Conservation (phyloP, 1,140 invertebrate genomes). For the Drosophila repletoides region DNA sequence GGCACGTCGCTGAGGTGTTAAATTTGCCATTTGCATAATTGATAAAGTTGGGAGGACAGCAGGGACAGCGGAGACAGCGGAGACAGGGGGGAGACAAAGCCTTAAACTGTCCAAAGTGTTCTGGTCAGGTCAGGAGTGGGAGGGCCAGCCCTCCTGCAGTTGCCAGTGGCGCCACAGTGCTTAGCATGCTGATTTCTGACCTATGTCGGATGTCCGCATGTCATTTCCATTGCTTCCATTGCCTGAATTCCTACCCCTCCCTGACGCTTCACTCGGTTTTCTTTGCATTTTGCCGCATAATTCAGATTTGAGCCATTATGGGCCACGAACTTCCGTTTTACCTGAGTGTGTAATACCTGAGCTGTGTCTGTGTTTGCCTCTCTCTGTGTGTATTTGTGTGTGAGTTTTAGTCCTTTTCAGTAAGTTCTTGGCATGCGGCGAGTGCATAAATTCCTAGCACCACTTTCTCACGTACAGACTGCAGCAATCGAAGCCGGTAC, state of each 20-base stretch:
- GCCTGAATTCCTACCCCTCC: not conserved
- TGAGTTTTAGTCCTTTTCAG: no score
- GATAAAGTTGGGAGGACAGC: constrained; percentile 57
- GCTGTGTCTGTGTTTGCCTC: constrained; percentile 2
- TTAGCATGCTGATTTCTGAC: constrained; percentile 74
- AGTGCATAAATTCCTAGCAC: constrained; percentile 66
- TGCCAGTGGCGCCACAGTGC: constrained; percentile 53
- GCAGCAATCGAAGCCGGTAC: constrained; percentile 12
- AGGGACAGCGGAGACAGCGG: not conserved
- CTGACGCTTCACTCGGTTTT: not conserved
- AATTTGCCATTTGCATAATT: constrained; percentile 78
- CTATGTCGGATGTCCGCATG: constrained; percentile 75
- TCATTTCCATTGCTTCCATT: constrained; percentile 57
- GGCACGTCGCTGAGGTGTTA: constrained; percentile 64
- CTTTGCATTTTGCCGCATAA: constrained; percentile 61
- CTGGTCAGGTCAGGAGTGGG: not conserved
- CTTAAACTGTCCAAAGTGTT: constrained; percentile 37
- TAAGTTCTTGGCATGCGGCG: constrained; percentile 43
- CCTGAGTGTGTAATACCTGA: constrained; percentile 28
- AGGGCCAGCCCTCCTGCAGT: constrained; percentile 4
- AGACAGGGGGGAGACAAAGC: not conserved
- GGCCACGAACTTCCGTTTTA: constrained; percentile 63
- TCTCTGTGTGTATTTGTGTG: not conserved
- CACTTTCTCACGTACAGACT: constrained; percentile 54
- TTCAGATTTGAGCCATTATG: constrained; percentile 74